Conservation (phyloP, 2,113 vertebrate genomes). For the Phrynosoma blainvillii region DNA sequence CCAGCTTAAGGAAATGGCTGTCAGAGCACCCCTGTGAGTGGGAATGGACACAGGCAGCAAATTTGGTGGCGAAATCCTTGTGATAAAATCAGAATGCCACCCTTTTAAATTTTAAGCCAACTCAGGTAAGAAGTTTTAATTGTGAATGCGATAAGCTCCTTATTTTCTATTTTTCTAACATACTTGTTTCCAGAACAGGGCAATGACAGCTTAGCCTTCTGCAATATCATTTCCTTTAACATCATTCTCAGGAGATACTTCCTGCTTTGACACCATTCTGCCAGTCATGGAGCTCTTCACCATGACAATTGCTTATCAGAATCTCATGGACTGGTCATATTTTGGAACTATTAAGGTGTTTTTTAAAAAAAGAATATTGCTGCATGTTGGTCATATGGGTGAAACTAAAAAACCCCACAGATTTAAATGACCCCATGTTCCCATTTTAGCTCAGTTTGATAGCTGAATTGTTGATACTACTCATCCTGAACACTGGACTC, state of each 20-base stretch:
- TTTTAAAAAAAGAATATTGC: not conserved
- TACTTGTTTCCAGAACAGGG: not conserved
- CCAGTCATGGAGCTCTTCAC: not conserved
- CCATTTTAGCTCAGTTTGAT: too few species aligned
- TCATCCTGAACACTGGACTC: not conserved
- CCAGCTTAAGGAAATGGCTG: too few species aligned
- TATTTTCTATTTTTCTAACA: not conserved
- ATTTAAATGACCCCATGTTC: too few species aligned
- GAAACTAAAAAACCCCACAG: not conserved
- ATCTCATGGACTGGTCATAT: not conserved
- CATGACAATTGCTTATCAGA: not conserved
- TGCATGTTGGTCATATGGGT: not conserved
- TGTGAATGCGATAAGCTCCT: too few species aligned
- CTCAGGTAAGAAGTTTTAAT: too few species aligned
- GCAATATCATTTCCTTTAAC: not conserved
- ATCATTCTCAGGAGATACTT: not conserved
- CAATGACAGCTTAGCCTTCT: not conserved
- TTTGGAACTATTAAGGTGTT: not conserved
- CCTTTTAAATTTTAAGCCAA: too few species aligned
- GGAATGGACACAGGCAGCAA: too few species aligned
- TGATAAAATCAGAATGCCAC: too few species aligned
- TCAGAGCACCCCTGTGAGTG: too few species aligned
- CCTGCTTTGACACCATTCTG: not conserved
- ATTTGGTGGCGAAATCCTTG: too few species aligned
- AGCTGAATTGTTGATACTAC: not conserved